A percentile compares a stretch with the other conserved stretches of the same genome.
Conservation (phyloP, 1,140 invertebrate genomes). For the Coelopa frigida region DNA sequence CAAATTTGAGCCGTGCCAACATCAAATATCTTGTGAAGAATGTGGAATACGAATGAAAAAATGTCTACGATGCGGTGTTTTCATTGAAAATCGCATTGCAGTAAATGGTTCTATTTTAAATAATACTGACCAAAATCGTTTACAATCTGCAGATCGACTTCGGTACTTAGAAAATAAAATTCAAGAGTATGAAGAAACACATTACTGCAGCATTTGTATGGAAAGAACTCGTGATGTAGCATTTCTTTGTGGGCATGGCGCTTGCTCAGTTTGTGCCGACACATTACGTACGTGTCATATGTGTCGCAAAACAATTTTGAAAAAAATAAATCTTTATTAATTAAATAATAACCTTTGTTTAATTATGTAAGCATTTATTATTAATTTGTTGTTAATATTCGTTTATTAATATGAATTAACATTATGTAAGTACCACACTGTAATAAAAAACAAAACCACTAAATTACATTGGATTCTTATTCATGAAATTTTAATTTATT, state of each 20-base stretch:
- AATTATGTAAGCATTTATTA: too few species aligned
- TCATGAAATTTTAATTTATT: neutral
- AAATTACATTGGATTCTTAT: neutral
- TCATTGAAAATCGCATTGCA: slow-evolving; percentile 51
- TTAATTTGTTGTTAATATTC: neutral
- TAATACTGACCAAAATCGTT: slow-evolving; percentile 41
- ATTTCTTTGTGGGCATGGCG: slow-evolving; percentile 83
- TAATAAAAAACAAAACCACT: neutral
- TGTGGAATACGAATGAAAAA: slow-evolving; percentile 75
- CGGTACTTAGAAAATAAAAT: slow-evolving; percentile 76
- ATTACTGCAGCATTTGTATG: slow-evolving; percentile 73
- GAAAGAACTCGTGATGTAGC: slow-evolving; percentile 71
- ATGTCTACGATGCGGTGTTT: slow-evolving; percentile 61
- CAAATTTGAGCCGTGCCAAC: slow-evolving; percentile 61
- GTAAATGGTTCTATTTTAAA: slow-evolving; percentile 22
- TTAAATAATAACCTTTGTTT: neutral
- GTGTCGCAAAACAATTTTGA: slow-evolving; percentile 81
- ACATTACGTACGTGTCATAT: slow-evolving; percentile 83
- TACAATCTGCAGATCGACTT: slow-evolving; percentile 56
- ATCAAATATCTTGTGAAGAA: slow-evolving; percentile 67
- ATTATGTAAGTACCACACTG: neutral
- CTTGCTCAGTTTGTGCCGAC: slow-evolving; percentile 75
- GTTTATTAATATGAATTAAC: neutral
- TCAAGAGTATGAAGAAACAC: slow-evolving; percentile 79
- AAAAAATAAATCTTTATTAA: slow-evolving; percentile 79